Evolutionary conservation across 2,797 vertebrate genomes (phyloP), one percentile per base, ranked within the genome.

Genomic region (Semaprochilodus insignis): DNA sequence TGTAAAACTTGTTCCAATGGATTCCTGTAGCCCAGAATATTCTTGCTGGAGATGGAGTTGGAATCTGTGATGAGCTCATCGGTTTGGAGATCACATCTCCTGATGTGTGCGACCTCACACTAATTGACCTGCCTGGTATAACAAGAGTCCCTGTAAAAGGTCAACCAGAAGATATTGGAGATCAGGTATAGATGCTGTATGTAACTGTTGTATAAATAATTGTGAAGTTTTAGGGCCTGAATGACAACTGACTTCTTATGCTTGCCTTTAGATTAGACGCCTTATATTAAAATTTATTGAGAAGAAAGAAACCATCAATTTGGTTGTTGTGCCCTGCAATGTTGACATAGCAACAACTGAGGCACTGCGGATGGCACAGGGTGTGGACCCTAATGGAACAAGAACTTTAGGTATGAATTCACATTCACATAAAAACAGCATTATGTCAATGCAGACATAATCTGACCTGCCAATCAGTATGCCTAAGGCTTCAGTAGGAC

Each of bases 341-440:
- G 93, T 96, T 90, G 96, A 96, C 88, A 94, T 96, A 0, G 94
- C 95, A 75, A 96, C 96, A 82, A 96, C 94, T 0, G 96, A 96
- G 89, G 95, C 96, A 0, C 85, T 96, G 88, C 92, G 91, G 91
- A 96, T 97, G 95, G 95, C 96, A 34, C 92, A 94, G 77, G 91
- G 94, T 54, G 95, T 95, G 84, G 96, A 97, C 78, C 93, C 95
- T 4, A 69, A 57, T 0, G 96, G 96, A 78, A 92, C 95, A 79
- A 94, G 96, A 78, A 96, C 96, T 66, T 85, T 96, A 83, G 96
- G 96, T 96, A 86, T 19, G 40, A 74, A 31, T 66, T 10, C 11
- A 52, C 31, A 77, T 65, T 7, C 34, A 48, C 23, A 36, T 25
- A 62, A 11, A 48, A 55, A 6, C 0, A 0, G 3, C 5, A 5